Base-by-base conservation (phyloP, 2,888 invertebrate genomes). In the Amphiduros pacificus region DNA sequence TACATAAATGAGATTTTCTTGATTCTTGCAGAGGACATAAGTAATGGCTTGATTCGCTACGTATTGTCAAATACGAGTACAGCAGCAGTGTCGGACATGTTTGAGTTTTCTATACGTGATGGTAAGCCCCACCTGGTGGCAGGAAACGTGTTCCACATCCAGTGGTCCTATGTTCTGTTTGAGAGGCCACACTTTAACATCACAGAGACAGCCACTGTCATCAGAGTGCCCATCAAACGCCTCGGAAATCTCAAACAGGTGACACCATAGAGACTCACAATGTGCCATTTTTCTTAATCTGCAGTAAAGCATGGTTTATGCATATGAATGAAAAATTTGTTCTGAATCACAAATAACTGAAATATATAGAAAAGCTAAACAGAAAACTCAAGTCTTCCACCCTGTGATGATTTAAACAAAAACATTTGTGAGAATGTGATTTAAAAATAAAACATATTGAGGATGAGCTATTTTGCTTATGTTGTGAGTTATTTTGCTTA, bases 51-150 rank as follows among this genome's bases (percentile, higher is more conserved):
- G 24, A 71, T 81, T 11, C 65, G 71, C 1, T 81, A 79, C 66
- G 69, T 76, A 27, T 63, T 80, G 60, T 75, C 72, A n/a, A n/a
- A n/a, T 14, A 62, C 70, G 22, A 66, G 71, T 44, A 65, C 65
- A 14, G 41, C 67, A 2, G 63, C 63, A 6, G 68, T 67, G 20
- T 71, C 73, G 62, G 81, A 81, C 66, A 71, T 70, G 55, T 76
- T 78, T 63, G 73, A 72, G 52, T 80, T 79, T 73, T 75, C 77
- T 61, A 68, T 81, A 11, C 71, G 74, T 62, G 79, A 79, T 68
- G 73, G 73, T 29, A 73, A 73, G 55, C 78, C 77, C 14, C 78
- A 79, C 64, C 67, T 73, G 29, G 64, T 81, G 0, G 66, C 74
- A 17, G 74, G 73, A 40, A 77, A 77, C 61, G 67, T 68, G 11